These are phyloP conservation scores for Perodicticus potto DNA, from an alignment of 2,797 vertebrate species.

Conservation along the genomic window DNA sequence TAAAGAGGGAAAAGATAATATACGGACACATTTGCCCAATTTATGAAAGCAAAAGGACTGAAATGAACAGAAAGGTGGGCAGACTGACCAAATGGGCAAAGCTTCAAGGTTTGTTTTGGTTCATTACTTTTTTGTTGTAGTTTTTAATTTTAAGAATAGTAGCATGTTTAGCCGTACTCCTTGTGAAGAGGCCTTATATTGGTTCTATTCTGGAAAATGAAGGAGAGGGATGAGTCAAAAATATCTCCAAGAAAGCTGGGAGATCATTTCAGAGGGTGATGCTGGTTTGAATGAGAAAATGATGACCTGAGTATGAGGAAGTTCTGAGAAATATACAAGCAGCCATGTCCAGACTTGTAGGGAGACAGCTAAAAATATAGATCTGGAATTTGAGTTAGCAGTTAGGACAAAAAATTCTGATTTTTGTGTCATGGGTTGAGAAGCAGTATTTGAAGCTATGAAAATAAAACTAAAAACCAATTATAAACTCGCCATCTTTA, in stretches of 20 bases:
- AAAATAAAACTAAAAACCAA: conserved; percentile 13
- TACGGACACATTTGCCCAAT: background rate
- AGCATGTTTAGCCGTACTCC: background rate
- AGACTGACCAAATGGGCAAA: background rate
- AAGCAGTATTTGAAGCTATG: background rate
- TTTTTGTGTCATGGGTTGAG: background rate
- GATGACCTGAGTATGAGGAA: background rate
- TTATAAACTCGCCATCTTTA: background rate
- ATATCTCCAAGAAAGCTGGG: background rate
- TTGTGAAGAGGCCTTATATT: background rate
- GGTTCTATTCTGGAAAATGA: background rate
- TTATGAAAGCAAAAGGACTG: background rate
- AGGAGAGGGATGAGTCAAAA: background rate
- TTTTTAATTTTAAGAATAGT: background rate
- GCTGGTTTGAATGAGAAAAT: background rate
- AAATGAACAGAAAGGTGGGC: background rate
- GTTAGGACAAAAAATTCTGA: conserved; percentile 9
- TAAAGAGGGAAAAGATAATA: background rate
- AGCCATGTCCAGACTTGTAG: background rate
- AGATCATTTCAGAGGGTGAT: conserved; percentile 26
- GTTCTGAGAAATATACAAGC: background rate
- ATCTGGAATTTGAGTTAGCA: background rate
- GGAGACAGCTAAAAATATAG: background rate
- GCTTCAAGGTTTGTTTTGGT: background rate
- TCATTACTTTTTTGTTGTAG: background rate